These are phyloP conservation scores for Zeugodacus cucurbitae DNA, from an alignment of 1,140 invertebrate species.

Conservation along the genomic window DNA sequence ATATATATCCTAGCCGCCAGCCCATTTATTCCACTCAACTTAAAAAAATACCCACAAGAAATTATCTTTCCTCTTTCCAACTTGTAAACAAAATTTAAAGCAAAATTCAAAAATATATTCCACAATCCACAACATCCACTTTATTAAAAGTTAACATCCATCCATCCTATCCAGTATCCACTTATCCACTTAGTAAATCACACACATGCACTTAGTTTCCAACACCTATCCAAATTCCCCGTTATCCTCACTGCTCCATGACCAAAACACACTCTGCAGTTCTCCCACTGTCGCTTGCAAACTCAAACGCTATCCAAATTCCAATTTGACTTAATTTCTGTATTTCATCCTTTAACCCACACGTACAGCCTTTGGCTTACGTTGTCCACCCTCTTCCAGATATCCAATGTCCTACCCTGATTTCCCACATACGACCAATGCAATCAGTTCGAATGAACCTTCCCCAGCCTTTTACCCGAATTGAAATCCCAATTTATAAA, in stretches of 20 bases:
- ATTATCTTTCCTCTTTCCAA: not conserved
- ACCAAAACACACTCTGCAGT: not conserved
- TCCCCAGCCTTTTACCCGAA: too few species aligned
- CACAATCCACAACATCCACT: not conserved
- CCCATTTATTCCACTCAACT: not conserved
- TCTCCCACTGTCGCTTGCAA: conserved; percentile 25
- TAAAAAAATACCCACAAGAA: not conserved
- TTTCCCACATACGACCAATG: not conserved
- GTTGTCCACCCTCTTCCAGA: conserved; percentile 34
- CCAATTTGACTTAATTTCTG: conserved; percentile 38
- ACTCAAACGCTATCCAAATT: conserved; percentile 34
- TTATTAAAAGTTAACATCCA: not conserved
- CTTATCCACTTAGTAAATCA: not conserved
- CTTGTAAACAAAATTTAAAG: not conserved
- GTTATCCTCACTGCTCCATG: not conserved
- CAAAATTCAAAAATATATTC: not conserved
- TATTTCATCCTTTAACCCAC: conserved; percentile 23
- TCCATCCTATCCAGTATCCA: not conserved
- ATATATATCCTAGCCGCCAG: not conserved
- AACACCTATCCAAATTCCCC: not conserved
- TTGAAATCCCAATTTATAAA: not conserved
- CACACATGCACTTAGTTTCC: not conserved
- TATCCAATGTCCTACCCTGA: conserved; percentile 19
- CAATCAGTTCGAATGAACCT: conserved; percentile 23
- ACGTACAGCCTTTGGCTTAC: conserved; percentile 20